Evolutionary conservation across 1,140 invertebrate species (phyloP).

Genomic region (Araneus ventricosus): DNA sequence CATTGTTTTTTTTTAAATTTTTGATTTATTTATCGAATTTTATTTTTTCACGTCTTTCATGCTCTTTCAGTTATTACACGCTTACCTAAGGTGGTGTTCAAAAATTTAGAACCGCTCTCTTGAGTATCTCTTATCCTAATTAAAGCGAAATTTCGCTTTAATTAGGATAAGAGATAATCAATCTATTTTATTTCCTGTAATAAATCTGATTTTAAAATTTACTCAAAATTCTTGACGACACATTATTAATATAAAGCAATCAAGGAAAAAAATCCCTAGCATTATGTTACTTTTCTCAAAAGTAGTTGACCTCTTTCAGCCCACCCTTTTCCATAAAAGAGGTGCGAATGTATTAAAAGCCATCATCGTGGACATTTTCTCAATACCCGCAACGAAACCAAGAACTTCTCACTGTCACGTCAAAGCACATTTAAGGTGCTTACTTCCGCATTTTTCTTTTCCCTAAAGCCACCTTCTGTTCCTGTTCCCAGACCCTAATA

Average conservation of each 20-base stretch:
- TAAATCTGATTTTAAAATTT: not conserved
- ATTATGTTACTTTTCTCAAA: not conserved
- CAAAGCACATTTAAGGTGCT: not conserved
- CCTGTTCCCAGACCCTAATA: conserved; percentile 14
- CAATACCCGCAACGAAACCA: not conserved
- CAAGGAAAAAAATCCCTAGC: not conserved
- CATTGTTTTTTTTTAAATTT: not conserved
- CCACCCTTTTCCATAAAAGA: not conserved
- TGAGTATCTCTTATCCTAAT: not conserved
- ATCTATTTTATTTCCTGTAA: no score
- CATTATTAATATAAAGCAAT: not conserved
- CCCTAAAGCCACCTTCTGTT: not conserved
- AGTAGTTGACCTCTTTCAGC: not conserved
- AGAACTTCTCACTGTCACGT: not conserved
- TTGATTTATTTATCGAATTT: not conserved
- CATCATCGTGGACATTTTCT: not conserved
- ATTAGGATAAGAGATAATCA: not conserved
- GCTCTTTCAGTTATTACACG: not conserved
- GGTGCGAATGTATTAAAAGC: not conserved
- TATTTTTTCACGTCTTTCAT: no score
- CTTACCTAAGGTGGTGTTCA: not conserved
- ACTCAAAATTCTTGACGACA: not conserved
- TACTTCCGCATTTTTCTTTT: not conserved
- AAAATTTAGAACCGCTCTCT: not conserved
- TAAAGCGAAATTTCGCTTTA: not conserved